Conservation (phyloP, 2,797 vertebrate species). For the Myoxocephalus aenaeus region DNA sequence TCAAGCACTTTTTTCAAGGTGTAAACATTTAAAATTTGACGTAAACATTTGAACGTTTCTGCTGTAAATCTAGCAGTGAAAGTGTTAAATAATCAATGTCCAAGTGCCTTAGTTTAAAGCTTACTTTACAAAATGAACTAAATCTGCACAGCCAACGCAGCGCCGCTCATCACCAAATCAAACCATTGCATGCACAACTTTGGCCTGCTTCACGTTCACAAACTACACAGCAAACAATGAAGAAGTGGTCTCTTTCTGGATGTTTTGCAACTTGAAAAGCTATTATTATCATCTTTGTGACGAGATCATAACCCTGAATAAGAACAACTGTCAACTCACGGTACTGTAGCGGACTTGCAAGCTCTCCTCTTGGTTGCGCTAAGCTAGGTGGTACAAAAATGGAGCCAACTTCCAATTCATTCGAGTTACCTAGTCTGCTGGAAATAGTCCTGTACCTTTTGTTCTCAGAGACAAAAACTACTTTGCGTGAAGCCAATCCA, state of each 20-base stretch:
- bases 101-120: background rate
- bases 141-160: background rate
- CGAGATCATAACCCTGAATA: conserved; percentile 29
- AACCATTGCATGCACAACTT: background rate
- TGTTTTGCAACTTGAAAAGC: conserved; percentile 8
- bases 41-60: background rate
- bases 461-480: conserved; percentile 29
- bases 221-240: conserved; percentile 5
- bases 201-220: background rate
- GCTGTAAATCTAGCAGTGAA: background rate
- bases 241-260: background rate
- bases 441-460: conserved; percentile 18
- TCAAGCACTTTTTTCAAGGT: background rate
- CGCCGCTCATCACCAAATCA: background rate
- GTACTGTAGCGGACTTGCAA: conserved; percentile 27
- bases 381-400: conserved; percentile 34
- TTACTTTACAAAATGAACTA: background rate
- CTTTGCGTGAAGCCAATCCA: conserved; percentile 27
- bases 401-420: conserved; percentile 47
- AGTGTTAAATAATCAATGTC: background rate
- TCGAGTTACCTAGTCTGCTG: conserved; percentile 16
- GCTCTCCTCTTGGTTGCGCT: background rate
- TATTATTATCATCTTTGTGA: conserved; percentile 14
- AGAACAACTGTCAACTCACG: conserved; percentile 26
- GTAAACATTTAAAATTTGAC: background rate